Evolutionary conservation across 2,888 invertebrate species (phyloP).

Genomic region (Dione vanillae): DNA sequence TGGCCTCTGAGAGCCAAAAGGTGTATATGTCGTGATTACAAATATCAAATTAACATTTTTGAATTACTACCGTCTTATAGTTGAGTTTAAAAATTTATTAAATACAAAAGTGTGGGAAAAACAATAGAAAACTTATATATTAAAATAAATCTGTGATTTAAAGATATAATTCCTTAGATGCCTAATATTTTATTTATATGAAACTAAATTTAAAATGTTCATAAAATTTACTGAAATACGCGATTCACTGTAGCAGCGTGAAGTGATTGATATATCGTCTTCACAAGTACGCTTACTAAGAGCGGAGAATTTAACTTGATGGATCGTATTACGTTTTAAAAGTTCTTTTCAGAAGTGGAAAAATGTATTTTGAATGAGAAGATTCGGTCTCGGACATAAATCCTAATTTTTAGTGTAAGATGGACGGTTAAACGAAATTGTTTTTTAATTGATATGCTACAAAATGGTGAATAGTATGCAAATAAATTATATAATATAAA

Average conservation of each 20-base stretch:
- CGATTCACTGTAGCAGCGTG: slow-evolving; percentile 46
- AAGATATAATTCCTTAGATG: too few relatives aligned
- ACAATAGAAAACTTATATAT: too few relatives aligned
- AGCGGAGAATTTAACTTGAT: slow-evolving; percentile 42
- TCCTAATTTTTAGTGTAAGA: background rate
- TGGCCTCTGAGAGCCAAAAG: too few relatives aligned
- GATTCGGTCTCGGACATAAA: background rate
- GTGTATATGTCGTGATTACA: too few relatives aligned
- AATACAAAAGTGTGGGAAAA: too few relatives aligned
- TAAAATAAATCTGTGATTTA: too few relatives aligned
- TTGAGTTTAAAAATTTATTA: too few relatives aligned
- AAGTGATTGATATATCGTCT: slow-evolving; percentile 56
- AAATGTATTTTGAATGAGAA: slow-evolving; percentile 18
- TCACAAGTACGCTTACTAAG: slow-evolving; percentile 35
- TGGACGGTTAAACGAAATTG: background rate
- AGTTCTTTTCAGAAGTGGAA: slow-evolving; percentile 17
- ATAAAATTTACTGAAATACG: slow-evolving; percentile 32
- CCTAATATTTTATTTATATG: too few relatives aligned
- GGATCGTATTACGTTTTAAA: slow-evolving; percentile 49
- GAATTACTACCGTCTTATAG: too few relatives aligned
- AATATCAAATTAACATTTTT: too few relatives aligned
- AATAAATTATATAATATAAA: too few relatives aligned
- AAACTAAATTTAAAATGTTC: slow-evolving; percentile 1
- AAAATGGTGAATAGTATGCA: too few relatives aligned
- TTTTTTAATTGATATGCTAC: background rate